Conservation (phyloP, 2,113 vertebrate species). For the Scolopax mira region DNA sequence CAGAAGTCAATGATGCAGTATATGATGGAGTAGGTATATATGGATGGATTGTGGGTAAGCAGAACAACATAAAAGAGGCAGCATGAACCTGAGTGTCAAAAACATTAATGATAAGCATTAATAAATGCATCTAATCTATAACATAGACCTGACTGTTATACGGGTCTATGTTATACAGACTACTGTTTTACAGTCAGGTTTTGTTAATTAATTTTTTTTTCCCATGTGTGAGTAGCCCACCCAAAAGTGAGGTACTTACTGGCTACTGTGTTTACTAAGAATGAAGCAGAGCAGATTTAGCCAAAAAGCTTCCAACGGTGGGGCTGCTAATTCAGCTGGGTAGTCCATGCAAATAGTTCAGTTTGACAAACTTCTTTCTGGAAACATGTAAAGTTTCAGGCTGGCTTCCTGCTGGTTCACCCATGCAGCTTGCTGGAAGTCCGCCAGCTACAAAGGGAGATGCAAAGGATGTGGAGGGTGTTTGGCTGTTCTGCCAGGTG, state of each 20-base stretch:
- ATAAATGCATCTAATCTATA: background rate
- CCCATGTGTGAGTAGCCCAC: background rate
- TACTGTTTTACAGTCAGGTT: background rate
- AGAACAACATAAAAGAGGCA: background rate
- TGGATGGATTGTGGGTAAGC: background rate
- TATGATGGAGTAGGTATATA: background rate
- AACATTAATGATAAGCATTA: background rate
- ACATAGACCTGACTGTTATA: too few species aligned
- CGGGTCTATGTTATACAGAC: too few species aligned
- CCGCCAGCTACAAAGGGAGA: background rate
- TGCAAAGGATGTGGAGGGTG: background rate
- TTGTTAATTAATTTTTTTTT: background rate
- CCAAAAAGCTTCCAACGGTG: background rate
- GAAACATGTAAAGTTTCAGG: background rate
- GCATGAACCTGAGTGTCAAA: background rate
- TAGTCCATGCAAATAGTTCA: background rate
- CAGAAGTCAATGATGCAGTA: background rate
- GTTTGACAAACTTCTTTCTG: conserved; percentile 4
- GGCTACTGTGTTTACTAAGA: background rate
- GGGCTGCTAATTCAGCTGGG: background rate
- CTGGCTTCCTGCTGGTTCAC: conserved; percentile 25
- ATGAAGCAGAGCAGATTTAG: background rate
- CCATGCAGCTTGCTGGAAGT: background rate
- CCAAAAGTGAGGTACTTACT: background rate
- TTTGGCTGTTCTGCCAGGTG: conserved; percentile 11